These are phyloP conservation scores for Piprites chloris DNA, from an alignment of 2,113 vertebrate species.

Conservation along the genomic window DNA sequence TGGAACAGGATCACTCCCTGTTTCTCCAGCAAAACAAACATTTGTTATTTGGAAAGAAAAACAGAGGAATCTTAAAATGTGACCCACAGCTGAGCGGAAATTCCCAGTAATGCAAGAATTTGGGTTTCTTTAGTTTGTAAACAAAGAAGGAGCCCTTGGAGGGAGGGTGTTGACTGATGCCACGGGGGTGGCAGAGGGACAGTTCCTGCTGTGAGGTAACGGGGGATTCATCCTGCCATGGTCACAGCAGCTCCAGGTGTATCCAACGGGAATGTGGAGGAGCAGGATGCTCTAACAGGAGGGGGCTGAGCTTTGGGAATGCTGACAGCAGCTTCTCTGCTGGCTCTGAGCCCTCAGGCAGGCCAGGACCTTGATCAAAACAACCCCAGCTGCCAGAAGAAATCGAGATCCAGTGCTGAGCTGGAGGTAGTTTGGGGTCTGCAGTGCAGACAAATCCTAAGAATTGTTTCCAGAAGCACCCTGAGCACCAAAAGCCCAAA, in stretches of 20 bases:
- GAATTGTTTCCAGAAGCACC: not conserved
- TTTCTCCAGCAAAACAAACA: slow-evolving; percentile 20
- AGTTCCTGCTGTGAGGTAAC: accelerated
- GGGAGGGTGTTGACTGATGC: not conserved
- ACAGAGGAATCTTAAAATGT: not conserved
- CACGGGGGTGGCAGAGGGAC: not conserved
- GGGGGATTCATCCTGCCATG: not conserved
- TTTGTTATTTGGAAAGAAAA: slow-evolving; percentile 10
- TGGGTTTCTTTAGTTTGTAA: not conserved
- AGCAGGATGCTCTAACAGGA: not conserved
- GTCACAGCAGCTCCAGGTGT: not conserved
- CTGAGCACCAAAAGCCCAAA: not conserved
- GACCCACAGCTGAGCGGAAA: not conserved
- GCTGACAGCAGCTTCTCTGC: not conserved
- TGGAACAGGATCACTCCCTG: not conserved
- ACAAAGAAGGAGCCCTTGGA: not conserved
- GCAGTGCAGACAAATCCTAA: not conserved
- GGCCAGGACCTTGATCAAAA: not conserved
- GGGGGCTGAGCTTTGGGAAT: not conserved
- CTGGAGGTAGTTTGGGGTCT: not conserved
- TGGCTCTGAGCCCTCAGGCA: not conserved
- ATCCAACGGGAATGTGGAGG: accelerated
- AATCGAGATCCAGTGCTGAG: not conserved
- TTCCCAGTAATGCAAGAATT: not conserved
- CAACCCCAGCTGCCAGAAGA: not conserved